These are phyloP conservation scores for Pipistrellus nathusii DNA, from an alignment of 2,797 vertebrate genomes.

Conservation along the genomic window DNA sequence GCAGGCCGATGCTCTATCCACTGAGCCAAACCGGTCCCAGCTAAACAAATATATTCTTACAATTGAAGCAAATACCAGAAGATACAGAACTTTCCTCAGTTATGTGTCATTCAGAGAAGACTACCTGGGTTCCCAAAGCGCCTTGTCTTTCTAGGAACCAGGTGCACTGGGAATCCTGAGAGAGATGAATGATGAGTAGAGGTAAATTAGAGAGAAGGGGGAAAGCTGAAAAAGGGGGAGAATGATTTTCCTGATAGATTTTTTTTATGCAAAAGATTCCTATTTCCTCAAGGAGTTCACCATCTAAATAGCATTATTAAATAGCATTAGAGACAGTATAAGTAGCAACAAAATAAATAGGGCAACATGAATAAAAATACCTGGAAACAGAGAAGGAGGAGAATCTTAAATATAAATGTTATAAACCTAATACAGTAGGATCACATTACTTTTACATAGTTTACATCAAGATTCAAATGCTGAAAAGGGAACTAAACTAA, in stretches of 20 bases:
- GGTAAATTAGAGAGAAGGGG: background rate
- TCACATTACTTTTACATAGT: background rate
- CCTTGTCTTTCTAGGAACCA: background rate
- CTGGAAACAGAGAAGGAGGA: background rate
- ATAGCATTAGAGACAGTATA: background rate
- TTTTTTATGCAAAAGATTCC: background rate
- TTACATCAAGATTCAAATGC: conserved; percentile 45
- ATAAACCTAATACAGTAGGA: background rate
- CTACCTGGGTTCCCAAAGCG: background rate
- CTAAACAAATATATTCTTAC: background rate
- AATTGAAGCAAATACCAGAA: background rate
- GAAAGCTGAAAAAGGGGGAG: background rate
- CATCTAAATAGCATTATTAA: conserved; percentile 11
- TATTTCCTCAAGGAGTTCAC: background rate
- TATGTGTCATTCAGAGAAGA: conserved; percentile 2
- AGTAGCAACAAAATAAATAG: background rate
- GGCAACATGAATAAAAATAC: background rate
- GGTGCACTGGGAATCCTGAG: background rate
- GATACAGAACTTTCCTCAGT: background rate
- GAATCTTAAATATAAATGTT: conserved; percentile 20
- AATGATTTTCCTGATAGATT: background rate
- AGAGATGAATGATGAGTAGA: background rate
- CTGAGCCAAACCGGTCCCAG: too few relatives aligned
- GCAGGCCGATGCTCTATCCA: too few relatives aligned
- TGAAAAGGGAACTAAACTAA: background rate